phyloP scores from a whole-genome alignment of 2,113 vertebrate genomes.

The Proteles cristata region DNA sequence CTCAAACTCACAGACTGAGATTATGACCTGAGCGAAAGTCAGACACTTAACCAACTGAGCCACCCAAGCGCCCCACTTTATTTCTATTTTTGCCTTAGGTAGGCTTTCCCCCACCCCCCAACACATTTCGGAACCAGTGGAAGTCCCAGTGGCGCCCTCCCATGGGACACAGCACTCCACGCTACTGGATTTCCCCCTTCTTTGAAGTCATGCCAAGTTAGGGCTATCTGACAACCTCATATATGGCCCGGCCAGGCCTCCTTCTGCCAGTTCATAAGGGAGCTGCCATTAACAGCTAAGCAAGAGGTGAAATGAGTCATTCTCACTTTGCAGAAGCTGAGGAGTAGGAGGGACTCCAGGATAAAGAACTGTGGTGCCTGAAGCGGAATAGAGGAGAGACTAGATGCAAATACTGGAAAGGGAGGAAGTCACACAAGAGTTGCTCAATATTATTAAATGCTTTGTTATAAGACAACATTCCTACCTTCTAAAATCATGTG shows the following conservation, averaged over 20 bases:
- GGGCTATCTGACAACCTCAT: not conserved
- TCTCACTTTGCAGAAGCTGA: constrained; percentile 57
- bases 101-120: too few species aligned
- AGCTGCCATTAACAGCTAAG: not conserved
- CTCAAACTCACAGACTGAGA: too few species aligned
- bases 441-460: not conserved
- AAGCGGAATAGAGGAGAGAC: constrained; percentile 64
- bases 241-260: not conserved
- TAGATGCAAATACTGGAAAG: constrained; percentile 2
- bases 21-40: too few species aligned
- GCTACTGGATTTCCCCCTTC: not conserved
- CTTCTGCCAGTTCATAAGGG: not conserved
- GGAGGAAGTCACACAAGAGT: constrained; percentile 43
- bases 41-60: too few species aligned
- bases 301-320: constrained; percentile 39
- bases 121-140: too few species aligned
- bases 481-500: not conserved
- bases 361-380: not conserved
- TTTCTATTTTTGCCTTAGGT: not conserved
- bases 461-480: not conserved
- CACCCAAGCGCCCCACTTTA: not conserved
- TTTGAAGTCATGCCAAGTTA: not conserved
- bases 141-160: rapidly evolving
- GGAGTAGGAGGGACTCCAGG: not conserved
- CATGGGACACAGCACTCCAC: too few species aligned